Conservation (phyloP, 92 coral and sea anemone genomes). For the Porites cylindrica region DNA sequence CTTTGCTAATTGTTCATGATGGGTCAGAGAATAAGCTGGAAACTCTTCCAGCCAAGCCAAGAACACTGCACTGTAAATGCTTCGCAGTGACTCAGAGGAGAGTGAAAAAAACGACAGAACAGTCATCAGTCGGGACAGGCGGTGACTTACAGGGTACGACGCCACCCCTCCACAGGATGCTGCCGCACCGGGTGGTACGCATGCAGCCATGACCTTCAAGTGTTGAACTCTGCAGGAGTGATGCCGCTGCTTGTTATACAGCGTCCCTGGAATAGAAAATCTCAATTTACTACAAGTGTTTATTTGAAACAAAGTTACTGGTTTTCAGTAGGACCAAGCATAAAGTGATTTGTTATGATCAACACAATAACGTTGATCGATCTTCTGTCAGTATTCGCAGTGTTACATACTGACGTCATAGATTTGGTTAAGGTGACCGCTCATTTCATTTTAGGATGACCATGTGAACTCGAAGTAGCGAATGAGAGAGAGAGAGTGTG, state of each 20-base stretch:
- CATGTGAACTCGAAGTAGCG: too few species aligned
- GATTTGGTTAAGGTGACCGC: too few species aligned
- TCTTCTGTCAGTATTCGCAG: too few species aligned
- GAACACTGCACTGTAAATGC: conserved; percentile 80
- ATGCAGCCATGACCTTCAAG: conserved; percentile 87
- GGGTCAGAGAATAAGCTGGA: conserved; percentile 95
- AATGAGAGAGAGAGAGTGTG: too few species aligned
- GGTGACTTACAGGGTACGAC: conserved; percentile 86
- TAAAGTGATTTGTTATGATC: too few species aligned
- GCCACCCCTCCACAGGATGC: conserved; percentile 91
- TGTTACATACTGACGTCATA: too few species aligned
- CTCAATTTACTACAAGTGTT: background rate
- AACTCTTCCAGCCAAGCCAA: conserved; percentile 95
- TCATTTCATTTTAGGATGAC: too few species aligned
- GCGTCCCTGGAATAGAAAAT: conserved; percentile 64
- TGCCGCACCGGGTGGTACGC: conserved; percentile 88
- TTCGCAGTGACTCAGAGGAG: conserved; percentile 78
- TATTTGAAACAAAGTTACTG: too few species aligned
- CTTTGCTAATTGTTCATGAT: conserved; percentile 84
- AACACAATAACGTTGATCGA: too few species aligned
- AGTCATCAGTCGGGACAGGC: conserved; percentile 91
- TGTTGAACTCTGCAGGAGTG: conserved; percentile 80
- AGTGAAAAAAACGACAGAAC: conserved; percentile 89
- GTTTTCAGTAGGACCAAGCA: too few species aligned
- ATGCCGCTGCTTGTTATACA: conserved; percentile 87